Conservation (phyloP, 2,888 invertebrate genomes). For the Tholera decimalis region DNA sequence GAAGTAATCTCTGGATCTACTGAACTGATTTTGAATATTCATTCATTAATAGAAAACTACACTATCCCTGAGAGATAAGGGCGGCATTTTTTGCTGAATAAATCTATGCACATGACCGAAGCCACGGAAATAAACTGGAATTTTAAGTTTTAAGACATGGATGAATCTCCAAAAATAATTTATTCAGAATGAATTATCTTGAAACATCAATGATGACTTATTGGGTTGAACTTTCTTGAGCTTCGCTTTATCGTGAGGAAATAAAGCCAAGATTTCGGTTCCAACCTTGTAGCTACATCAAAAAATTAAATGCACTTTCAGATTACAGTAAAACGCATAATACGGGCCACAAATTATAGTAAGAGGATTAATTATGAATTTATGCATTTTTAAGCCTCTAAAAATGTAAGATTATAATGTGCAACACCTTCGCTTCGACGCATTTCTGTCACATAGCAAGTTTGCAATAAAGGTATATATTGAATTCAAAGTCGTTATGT, state of each 20-base stretch:
- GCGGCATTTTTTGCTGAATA: too few species aligned
- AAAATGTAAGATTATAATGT: slow-evolving; percentile 27
- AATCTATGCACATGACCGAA: too few species aligned
- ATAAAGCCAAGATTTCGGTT: slow-evolving; percentile 33
- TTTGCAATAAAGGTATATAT: slow-evolving; percentile 50
- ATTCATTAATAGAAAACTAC: too few species aligned
- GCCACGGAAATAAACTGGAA: too few species aligned
- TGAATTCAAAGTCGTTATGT: slow-evolving; percentile 54
- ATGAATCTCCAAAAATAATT: slow-evolving; percentile 1
- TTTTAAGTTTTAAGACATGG: too few species aligned
- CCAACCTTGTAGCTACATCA: slow-evolving; percentile 35
- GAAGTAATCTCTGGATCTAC: too few species aligned
- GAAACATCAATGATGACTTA: slow-evolving; percentile 37
- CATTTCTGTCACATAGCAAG: slow-evolving; percentile 53
- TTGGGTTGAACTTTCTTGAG: slow-evolving; percentile 49
- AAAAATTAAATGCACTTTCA: slow-evolving; percentile 14
- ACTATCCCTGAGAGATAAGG: too few species aligned
- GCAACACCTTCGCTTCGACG: slow-evolving; percentile 48
- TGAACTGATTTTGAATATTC: too few species aligned
- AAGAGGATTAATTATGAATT: slow-evolving; percentile 1
- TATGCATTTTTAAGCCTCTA: slow-evolving; percentile 7
- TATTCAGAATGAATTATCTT: slow-evolving; percentile 25
- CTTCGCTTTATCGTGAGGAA: slow-evolving; percentile 41
- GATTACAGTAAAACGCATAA: not conserved
- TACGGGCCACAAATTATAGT: not conserved